Percentiles rank a stretch among this genome's conserved stretches.
phyloP scores from a whole-genome alignment of 2,888 invertebrate species.

The Osmoderma eremita region DNA sequence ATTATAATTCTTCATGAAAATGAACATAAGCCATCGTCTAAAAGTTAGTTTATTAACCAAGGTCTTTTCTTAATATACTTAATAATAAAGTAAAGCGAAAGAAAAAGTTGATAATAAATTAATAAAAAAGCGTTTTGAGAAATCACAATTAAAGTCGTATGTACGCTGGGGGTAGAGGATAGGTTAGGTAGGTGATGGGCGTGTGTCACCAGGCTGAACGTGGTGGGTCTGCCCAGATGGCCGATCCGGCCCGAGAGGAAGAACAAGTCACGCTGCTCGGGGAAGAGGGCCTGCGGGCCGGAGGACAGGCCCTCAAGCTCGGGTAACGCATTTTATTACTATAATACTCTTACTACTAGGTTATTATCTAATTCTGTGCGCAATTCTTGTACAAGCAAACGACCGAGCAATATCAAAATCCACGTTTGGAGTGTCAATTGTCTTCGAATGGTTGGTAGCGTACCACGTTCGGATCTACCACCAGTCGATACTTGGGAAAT shows the following conservation, averaged over 20 bases:
- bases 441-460: too few species aligned
- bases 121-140: too few species aligned
- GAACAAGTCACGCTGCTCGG: constrained; percentile 96
- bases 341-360: constrained; percentile 32
- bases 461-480: too few species aligned
- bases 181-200: constrained; percentile 54
- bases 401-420: too few species aligned
- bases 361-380: constrained; percentile 21
- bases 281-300: constrained; percentile 94
- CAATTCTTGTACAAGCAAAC: constrained; percentile 26
- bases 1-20: too few species aligned
- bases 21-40: too few species aligned
- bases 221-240: constrained; percentile 84
- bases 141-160: constrained; percentile 35
- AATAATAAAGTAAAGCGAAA: too few species aligned
- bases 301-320: constrained; percentile 96
- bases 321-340: constrained; percentile 75
- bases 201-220: constrained; percentile 78
- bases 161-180: constrained; percentile 38
- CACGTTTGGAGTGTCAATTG: too few species aligned
- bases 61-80: too few species aligned
- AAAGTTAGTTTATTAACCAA: too few species aligned
- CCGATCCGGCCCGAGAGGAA: constrained; percentile 95
- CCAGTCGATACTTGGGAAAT: too few species aligned
- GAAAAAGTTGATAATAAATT: too few species aligned